phyloP scores from a whole-genome alignment of 2,113 vertebrate genomes.

The Gobio gobio region DNA sequence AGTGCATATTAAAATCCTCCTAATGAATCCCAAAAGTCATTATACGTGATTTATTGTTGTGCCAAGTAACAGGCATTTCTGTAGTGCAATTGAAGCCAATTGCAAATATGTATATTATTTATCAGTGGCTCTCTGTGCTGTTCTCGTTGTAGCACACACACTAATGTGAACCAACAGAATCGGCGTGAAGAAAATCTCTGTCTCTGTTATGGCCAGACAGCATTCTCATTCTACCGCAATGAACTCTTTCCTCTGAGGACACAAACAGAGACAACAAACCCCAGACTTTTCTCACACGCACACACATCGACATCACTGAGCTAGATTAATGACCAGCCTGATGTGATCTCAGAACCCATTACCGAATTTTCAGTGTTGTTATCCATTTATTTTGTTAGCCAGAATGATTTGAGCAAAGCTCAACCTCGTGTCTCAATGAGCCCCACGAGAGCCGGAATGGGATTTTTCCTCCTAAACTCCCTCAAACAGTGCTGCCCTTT shows the following conservation, averaged over 20 bases:
- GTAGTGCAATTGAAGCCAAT: not conserved
- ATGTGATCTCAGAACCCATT: constrained; percentile 50
- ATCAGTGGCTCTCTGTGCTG: constrained; percentile 23
- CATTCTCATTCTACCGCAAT: constrained; percentile 43
- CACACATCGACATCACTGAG: constrained; percentile 36
- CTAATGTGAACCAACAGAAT: constrained; percentile 4
- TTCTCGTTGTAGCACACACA: constrained; percentile 25
- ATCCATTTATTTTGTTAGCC: constrained; percentile 58
- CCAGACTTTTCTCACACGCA: constrained; percentile 1
- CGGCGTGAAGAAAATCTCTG: constrained; percentile 34
- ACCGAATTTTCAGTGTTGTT: constrained; percentile 49
- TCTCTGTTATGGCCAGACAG: constrained; percentile 41
- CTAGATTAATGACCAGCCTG: constrained; percentile 33
- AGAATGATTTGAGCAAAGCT: constrained; percentile 58
- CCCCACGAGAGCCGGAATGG: constrained; percentile 64
- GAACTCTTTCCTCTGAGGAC: constrained; percentile 37
- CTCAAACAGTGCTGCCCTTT: constrained; percentile 48
- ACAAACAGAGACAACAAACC: constrained; percentile 30
- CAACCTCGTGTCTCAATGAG: constrained; percentile 64
- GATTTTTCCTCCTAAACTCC: constrained; percentile 51
- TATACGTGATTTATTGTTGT: constrained; percentile 33
- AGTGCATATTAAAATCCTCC: constrained; percentile 42
- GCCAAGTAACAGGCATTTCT: not conserved
- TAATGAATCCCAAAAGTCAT: constrained; percentile 47
- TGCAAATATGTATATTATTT: constrained; percentile 32